phyloP scores from a whole-genome alignment of 1,140 invertebrate genomes.

The Prorops nasuta region DNA sequence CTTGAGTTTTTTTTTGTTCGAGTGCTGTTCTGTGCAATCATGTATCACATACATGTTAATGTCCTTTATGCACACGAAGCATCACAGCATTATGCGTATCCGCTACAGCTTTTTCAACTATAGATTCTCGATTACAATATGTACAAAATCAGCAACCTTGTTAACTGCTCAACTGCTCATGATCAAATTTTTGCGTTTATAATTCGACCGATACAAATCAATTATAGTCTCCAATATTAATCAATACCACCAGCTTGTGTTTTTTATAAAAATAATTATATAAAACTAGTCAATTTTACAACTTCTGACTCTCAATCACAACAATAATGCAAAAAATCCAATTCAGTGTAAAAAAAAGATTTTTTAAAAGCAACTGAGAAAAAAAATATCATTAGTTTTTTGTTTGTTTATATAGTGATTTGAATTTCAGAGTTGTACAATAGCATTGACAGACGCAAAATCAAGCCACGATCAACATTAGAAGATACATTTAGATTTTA shows the following conservation, averaged over 20 bases:
- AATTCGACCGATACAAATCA: too few relatives aligned
- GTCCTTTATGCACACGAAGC: too few relatives aligned
- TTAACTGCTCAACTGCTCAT: too few relatives aligned
- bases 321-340: slow-evolving; percentile 16
- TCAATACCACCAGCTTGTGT: slow-evolving; percentile 47
- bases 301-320: slow-evolving; percentile 53
- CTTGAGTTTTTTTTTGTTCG: too few relatives aligned
- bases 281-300: slow-evolving; percentile 58
- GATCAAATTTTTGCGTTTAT: not conserved
- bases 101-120: too few relatives aligned
- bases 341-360: slow-evolving; percentile 39
- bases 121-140: too few relatives aligned
- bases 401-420: slow-evolving; percentile 35
- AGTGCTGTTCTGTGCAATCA: too few relatives aligned
- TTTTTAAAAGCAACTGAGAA: slow-evolving; percentile 20
- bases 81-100: too few relatives aligned
- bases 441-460: slow-evolving; percentile 47
- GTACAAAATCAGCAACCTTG: too few relatives aligned
- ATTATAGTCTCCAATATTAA: slow-evolving; percentile 19
- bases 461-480: slow-evolving; percentile 46
- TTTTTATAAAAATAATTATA: slow-evolving; percentile 60
- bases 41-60: too few relatives aligned
- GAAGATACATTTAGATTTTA: not conserved
- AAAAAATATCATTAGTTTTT: slow-evolving; percentile 19
- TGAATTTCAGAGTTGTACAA: slow-evolving; percentile 55